phyloP scores from a whole-genome alignment of 2,888 invertebrate genomes.

The Choristoneura rosaceana region DNA sequence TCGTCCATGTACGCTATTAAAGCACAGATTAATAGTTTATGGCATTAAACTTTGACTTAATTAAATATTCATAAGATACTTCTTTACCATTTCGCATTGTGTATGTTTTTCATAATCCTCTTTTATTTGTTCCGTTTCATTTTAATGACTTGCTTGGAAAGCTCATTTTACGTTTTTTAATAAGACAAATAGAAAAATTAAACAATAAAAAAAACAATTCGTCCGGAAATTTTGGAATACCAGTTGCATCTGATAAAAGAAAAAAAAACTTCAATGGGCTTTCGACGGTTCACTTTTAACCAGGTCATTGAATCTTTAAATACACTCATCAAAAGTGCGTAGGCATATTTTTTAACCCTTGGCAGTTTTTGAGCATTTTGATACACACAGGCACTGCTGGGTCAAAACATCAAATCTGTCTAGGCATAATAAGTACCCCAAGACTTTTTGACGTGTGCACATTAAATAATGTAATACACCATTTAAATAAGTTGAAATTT shows the following conservation, averaged over 20 bases:
- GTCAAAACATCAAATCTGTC: too few relatives aligned
- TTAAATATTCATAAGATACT: neutral
- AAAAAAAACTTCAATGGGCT: slow-evolving; percentile 3
- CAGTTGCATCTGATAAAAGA: neutral
- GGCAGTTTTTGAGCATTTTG: too few relatives aligned
- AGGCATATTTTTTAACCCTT: too few relatives aligned
- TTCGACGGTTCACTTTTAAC: neutral
- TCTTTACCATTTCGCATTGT: neutral
- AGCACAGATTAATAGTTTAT: neutral
- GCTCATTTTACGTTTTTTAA: neutral
- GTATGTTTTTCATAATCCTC: neutral
- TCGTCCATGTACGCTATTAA: neutral
- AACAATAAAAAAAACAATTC: too few relatives aligned
- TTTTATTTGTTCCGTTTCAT: neutral
- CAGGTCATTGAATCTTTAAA: neutral
- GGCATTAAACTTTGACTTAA: neutral
- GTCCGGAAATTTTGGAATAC: neutral
- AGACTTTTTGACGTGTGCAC: too few relatives aligned
- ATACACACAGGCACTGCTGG: too few relatives aligned
- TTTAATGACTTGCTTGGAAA: neutral
- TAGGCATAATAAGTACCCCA: too few relatives aligned
- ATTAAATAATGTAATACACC: too few relatives aligned
- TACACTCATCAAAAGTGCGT: neutral
- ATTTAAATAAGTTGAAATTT: neutral
- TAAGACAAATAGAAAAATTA: too few relatives aligned